Evolutionary conservation across 2,888 invertebrate species (phyloP).

Genomic region (Abscondita cerata): DNA sequence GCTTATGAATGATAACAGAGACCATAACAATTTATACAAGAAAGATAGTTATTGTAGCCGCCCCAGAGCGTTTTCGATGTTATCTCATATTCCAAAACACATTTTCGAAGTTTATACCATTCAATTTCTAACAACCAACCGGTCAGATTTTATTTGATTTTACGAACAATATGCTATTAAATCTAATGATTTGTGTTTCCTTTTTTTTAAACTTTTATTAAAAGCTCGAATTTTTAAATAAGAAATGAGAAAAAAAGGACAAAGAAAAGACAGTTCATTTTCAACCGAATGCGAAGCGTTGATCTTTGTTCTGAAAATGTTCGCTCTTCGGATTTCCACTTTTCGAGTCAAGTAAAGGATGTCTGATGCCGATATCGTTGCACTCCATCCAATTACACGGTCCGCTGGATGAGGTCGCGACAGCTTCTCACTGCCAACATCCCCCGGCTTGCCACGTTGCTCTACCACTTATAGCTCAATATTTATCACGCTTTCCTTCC

Average conservation of each 20-base stretch:
- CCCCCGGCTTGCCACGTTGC: conserved; percentile 51
- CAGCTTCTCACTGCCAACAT: conserved; percentile 55
- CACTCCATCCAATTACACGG: conserved; percentile 58
- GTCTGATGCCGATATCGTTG: conserved; percentile 50
- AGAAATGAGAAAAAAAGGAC: conserved; percentile 8
- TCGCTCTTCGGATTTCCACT: conserved; percentile 39
- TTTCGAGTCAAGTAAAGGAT: conserved; percentile 38
- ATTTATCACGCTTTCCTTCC: conserved; percentile 51
- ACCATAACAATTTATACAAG: conserved; percentile 46
- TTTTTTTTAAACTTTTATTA: conserved; percentile 3
- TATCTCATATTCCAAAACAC: conserved; percentile 52
- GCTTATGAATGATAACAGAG: conserved; percentile 45
- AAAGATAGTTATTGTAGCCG: conserved; percentile 52
- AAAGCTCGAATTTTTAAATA: background rate
- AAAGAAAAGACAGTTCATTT: conserved; percentile 22
- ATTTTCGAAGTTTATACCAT: conserved; percentile 53
- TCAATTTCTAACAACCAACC: conserved; percentile 32
- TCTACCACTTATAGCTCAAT: conserved; percentile 54
- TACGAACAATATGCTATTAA: background rate
- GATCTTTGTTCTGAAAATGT: conserved; percentile 38
- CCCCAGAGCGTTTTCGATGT: conserved; percentile 53
- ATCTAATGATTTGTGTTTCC: conserved; percentile 21
- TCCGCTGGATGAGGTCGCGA: conserved; percentile 57
- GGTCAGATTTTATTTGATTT: conserved; percentile 21
- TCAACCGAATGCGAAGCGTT: conserved; percentile 28